Conservation (phyloP, 2,113 vertebrate species). For the Heteronetta atricapilla region DNA sequence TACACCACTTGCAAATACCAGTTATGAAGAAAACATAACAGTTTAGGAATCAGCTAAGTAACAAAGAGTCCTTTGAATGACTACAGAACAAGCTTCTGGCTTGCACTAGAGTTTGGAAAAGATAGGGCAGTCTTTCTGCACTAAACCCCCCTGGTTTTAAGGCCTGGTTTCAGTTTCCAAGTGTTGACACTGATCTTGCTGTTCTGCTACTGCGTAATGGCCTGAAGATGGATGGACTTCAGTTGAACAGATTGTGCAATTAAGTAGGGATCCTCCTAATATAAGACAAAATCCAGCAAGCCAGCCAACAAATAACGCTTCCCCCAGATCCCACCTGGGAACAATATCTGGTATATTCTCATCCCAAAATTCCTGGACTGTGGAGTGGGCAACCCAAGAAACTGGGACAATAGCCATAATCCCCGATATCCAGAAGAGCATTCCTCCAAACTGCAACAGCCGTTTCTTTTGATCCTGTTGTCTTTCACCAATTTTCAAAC, state of each 20-base stretch:
- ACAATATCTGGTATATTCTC: constrained; percentile 89
- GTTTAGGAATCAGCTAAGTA: neutral
- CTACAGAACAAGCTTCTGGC: constrained; percentile 16
- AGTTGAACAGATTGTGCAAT: constrained; percentile 60
- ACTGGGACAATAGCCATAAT: constrained; percentile 85
- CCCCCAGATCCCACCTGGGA: constrained; percentile 95
- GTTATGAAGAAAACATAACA: neutral
- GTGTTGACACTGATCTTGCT: constrained; percentile 27
- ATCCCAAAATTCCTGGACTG: constrained; percentile 91
- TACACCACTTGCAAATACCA: neutral
- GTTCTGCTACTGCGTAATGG: constrained; percentile 17
- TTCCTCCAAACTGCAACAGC: constrained; percentile 82
- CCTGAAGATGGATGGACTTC: neutral
- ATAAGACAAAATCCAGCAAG: constrained; percentile 87
- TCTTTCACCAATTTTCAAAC: constrained; percentile 76
- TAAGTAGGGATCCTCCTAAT: constrained; percentile 86
- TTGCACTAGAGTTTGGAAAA: neutral
- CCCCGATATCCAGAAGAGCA: constrained; percentile 85
- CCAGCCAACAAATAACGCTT: constrained; percentile 93
- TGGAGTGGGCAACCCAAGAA: constrained; percentile 89
- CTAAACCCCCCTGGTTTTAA: neutral
- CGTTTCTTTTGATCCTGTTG: constrained; percentile 78
- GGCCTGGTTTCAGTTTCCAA: constrained; percentile 64
- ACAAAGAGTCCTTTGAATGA: constrained; percentile 43
- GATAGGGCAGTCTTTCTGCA: neutral